These are phyloP conservation scores for Leptobrachium ailaonicum DNA, from an alignment of 2,113 vertebrate species.

Conservation along the genomic window DNA sequence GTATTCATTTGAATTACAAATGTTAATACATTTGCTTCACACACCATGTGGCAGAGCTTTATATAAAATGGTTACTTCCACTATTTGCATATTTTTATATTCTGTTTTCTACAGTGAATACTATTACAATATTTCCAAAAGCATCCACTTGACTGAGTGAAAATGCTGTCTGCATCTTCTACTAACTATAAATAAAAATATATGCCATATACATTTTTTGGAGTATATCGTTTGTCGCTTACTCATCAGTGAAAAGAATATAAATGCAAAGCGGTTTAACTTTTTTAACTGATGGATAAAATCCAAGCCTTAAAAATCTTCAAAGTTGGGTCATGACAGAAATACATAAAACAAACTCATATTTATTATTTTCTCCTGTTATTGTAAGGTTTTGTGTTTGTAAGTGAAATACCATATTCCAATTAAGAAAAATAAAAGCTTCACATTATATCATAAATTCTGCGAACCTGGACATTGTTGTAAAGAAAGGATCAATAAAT, in stretches of 20 bases:
- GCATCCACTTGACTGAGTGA: background rate
- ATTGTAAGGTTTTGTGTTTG: background rate
- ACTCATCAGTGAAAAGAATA: background rate
- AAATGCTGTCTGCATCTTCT: background rate
- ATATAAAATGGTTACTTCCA: conserved; percentile 16
- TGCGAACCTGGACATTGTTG: no score
- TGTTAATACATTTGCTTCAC: conserved; percentile 25
- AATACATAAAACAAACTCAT: background rate
- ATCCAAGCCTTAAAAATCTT: background rate
- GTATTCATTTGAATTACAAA: background rate
- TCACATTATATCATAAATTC: no score
- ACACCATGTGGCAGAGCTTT: conserved; percentile 18
- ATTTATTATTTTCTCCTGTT: background rate
- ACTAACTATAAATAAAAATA: conserved; percentile 14
- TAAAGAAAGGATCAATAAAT: no score
- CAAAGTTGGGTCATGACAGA: background rate
- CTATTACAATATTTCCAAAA: conserved; percentile 14
- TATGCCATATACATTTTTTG: background rate
- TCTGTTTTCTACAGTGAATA: conserved; percentile 19
- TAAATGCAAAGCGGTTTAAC: background rate
- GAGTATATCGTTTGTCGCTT: background rate
- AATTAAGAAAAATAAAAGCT: background rate
- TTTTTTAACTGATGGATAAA: background rate
- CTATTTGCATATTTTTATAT: conserved; percentile 35
- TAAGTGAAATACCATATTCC: background rate